Evolutionary conservation across 1,140 invertebrate genomes (phyloP), one percentile per base, ranked within the genome.

Genomic region (Brachionus rubens): DNA sequence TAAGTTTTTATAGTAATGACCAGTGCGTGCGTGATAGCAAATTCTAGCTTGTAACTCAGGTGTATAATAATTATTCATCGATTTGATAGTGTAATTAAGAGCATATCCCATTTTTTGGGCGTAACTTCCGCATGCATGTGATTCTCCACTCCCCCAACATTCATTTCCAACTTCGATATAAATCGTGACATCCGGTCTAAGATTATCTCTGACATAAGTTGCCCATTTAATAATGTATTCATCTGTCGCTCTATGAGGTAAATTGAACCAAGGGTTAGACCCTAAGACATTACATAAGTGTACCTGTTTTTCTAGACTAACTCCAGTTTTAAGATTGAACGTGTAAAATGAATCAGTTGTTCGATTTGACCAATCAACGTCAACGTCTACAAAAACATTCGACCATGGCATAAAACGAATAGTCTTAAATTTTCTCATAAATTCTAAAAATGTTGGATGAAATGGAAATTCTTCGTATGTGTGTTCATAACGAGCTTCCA

Each of bases 231-330:
- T 77, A 26, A 81, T 48, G 33, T 77, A 81, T 33, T 81, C 68
- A 54, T 81, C 80, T 40, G 79, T 78, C 26, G 80, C 80, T 40
- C 79, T 79, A 68, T 81, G 80, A 4, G 80, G 80, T 41, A 80
- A 78, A 70, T 79, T 79, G 40, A 80, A 80, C 80, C 80, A 80
- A 9, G 80, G 80, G 47, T 77, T 78, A 14, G 78, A 70, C 1
- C 80, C 80, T 16, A 81, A 26, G 9, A 54, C 77, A 48, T 81
- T 81, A 41, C 76, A 47, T 3, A 81, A 36, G 10, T 77, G 75
- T 16, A 81, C 79, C 52, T 78, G 72, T 70, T 81, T 77, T 70
- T 81, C 80, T 12, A 81, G 24, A 16, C 79, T 76, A 7, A 76
- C 79, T 1, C 80, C 80, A 9, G 77, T 16, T 10, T 30, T 52